phyloP scores from a whole-genome alignment of 2,113 vertebrate genomes.

The Eurystomus gularis region DNA sequence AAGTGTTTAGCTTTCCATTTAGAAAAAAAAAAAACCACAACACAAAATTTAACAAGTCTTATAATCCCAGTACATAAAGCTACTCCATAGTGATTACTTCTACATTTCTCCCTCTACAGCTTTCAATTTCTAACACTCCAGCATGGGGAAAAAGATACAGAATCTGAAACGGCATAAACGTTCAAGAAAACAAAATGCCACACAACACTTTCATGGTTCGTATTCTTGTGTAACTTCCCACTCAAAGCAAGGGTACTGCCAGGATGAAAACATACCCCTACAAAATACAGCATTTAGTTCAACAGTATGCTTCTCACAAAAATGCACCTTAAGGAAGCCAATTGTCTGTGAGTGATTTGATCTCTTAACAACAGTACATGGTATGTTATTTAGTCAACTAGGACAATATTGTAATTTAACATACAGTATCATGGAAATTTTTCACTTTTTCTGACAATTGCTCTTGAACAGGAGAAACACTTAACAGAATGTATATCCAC shows the following conservation, averaged over 20 bases:
- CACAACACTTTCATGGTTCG: background rate
- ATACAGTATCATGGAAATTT: background rate
- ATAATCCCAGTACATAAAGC: background rate
- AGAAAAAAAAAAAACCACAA: background rate
- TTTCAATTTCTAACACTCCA: background rate
- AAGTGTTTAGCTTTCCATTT: background rate
- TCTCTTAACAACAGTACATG: conserved; percentile 13
- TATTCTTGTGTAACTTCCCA: background rate
- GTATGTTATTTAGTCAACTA: conserved; percentile 47
- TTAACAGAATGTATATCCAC: conserved; percentile 56
- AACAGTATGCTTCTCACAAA: background rate
- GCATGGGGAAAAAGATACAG: background rate
- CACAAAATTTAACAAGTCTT: background rate
- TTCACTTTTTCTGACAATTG: conserved; percentile 20
- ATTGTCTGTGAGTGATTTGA: background rate
- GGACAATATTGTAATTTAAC: background rate
- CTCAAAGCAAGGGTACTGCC: background rate
- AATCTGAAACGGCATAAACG: background rate
- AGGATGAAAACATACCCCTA: background rate
- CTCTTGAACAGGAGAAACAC: conserved; percentile 17
- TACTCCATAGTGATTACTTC: background rate
- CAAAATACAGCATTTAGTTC: background rate
- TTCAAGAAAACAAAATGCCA: background rate
- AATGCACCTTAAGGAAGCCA: background rate
- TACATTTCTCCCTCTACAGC: background rate